These are phyloP conservation scores for Hesperophylax magnus DNA, from an alignment of 1,140 invertebrate species.

Conservation along the genomic window DNA sequence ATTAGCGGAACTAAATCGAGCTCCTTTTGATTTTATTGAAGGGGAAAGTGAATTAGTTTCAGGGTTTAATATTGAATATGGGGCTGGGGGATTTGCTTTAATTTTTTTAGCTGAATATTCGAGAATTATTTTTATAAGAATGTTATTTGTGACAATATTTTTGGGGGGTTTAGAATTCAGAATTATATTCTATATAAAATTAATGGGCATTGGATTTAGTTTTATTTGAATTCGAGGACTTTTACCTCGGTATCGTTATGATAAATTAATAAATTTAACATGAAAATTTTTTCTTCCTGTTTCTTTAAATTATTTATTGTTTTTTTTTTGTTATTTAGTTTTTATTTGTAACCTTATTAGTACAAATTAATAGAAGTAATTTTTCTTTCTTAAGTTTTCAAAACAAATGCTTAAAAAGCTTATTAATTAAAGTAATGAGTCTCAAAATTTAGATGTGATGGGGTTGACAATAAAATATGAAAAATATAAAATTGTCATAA, in stretches of 20 bases:
- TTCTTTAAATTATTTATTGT: slow-evolving; percentile 70
- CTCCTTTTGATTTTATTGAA: too few relatives aligned
- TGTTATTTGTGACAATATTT: slow-evolving; percentile 72
- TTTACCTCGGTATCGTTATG: slow-evolving; percentile 73
- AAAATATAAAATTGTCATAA: slow-evolving; percentile 74
- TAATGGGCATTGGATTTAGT: too few relatives aligned
- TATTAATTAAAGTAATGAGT: slow-evolving; percentile 68
- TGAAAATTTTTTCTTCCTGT: too few relatives aligned
- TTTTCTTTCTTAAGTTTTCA: slow-evolving; percentile 76
- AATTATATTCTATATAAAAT: too few relatives aligned
- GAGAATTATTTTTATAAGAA: slow-evolving; percentile 78
- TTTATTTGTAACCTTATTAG: slow-evolving; percentile 53
- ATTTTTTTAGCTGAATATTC: slow-evolving; percentile 82
- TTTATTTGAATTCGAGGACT: too few relatives aligned
- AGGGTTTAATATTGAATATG: slow-evolving; percentile 85
- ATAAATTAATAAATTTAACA: slow-evolving; percentile 74
- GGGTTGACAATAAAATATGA: slow-evolving; percentile 70
- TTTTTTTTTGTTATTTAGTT: slow-evolving; percentile 64
- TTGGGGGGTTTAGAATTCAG: slow-evolving; percentile 67
- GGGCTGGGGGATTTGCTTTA: slow-evolving; percentile 77
- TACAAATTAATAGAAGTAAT: slow-evolving; percentile 71
- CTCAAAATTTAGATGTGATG: slow-evolving; percentile 66
- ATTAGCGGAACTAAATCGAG: too few relatives aligned
- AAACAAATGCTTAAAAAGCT: slow-evolving; percentile 76
- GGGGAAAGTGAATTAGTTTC: too few relatives aligned